These are phyloP conservation scores for Xyrauchen texanus DNA, from an alignment of 2,113 vertebrate genomes.

Conservation along the genomic window DNA sequence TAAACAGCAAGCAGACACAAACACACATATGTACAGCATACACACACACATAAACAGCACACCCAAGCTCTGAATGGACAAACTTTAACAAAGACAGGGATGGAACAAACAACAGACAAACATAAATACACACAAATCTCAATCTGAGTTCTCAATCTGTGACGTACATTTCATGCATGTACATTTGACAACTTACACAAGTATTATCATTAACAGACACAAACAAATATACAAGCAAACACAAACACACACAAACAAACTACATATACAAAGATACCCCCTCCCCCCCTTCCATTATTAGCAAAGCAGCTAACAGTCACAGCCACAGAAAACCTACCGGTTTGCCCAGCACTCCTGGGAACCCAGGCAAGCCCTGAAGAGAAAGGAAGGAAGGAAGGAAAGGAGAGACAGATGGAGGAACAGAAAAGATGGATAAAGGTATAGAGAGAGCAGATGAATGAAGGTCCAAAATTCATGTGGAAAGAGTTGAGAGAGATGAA, in stretches of 20 bases:
- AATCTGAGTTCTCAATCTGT: too few species aligned
- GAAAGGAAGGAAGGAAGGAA: conserved; percentile 4
- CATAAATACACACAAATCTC: too few species aligned
- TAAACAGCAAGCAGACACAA: conserved; percentile 29
- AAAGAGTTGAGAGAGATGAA: neutral
- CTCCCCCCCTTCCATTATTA: conserved; percentile 30
- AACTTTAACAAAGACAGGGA: too few species aligned
- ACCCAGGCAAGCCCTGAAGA: conserved; percentile 86
- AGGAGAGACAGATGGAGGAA: too few species aligned
- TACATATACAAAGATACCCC: conserved; percentile 7
- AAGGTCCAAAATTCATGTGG: conserved; percentile 10
- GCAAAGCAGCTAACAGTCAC: conserved; percentile 64
- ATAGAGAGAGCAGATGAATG: conserved; percentile 17
- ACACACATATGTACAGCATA: conserved; percentile 18
- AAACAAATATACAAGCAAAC: too few species aligned
- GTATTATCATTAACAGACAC: too few species aligned
- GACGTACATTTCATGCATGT: too few species aligned
- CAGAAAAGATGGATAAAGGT: neutral
- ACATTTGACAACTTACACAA: too few species aligned
- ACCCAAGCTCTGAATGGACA: too few species aligned
- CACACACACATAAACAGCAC: neutral
- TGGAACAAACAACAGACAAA: too few species aligned
- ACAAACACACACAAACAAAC: too few species aligned
- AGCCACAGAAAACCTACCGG: conserved; percentile 84
- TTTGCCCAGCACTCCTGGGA: conserved; percentile 87